These are phyloP conservation scores for Mormyrops attenuatus DNA, from an alignment of 2,797 vertebrate genomes.

Conservation along the genomic window DNA sequence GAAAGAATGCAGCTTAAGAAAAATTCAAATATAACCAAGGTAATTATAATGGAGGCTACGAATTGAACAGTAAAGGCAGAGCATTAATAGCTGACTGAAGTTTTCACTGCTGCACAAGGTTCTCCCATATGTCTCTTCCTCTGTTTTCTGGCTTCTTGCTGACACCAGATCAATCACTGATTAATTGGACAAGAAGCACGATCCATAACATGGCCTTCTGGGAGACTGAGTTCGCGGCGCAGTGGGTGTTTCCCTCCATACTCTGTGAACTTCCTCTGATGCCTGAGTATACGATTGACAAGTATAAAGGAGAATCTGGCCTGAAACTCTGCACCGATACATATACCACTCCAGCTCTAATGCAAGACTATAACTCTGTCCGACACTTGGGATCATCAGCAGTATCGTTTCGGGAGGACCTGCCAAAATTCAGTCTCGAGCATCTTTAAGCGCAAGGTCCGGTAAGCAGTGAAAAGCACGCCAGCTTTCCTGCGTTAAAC, in stretches of 20 bases:
- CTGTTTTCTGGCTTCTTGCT: background rate
- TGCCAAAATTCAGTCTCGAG: background rate
- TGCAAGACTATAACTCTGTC: background rate
- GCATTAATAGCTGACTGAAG: background rate
- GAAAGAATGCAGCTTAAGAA: background rate
- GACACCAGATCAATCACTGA: conserved; percentile 6
- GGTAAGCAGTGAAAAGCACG: background rate
- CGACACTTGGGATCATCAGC: background rate
- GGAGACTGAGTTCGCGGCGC: background rate
- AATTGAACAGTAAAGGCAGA: background rate
- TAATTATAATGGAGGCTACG: background rate
- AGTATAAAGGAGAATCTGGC: background rate
- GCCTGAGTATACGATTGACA: background rate
- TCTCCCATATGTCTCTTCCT: background rate
- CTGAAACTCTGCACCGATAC: background rate
- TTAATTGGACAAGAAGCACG: background rate
- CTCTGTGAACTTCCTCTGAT: background rate
- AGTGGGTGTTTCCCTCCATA: background rate
- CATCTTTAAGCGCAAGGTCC: background rate
- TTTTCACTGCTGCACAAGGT: background rate
- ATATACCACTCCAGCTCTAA: background rate
- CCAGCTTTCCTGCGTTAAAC: background rate
- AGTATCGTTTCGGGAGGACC: background rate
- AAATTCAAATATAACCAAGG: background rate
- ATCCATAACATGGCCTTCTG: background rate